Evolutionary conservation across 2,797 vertebrate species (phyloP).

Genomic region (Xenentodon cancila): DNA sequence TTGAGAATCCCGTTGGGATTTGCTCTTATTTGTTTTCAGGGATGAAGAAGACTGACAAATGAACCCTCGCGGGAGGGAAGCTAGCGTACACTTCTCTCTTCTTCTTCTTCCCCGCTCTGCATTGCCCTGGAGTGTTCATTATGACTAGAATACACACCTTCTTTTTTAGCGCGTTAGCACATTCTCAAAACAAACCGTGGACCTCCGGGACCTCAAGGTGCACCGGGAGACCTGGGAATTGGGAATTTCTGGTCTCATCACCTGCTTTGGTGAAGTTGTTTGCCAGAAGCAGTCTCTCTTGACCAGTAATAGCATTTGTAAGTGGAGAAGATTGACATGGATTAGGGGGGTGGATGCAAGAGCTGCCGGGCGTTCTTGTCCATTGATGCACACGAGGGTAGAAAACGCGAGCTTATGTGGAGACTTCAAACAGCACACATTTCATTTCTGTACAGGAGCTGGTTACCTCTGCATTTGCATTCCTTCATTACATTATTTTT

Average conservation of each 20-base stretch:
- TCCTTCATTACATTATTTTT: background rate
- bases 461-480: constrained; percentile 17
- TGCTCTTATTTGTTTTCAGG: constrained; percentile 80
- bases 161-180: constrained; percentile 77
- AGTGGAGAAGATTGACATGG: constrained; percentile 66
- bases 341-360: constrained; percentile 45
- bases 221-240: constrained; percentile 59
- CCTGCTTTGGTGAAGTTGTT: constrained; percentile 59
- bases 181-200: constrained; percentile 78
- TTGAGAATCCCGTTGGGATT: constrained; percentile 66
- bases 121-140: constrained; percentile 81
- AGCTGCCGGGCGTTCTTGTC: constrained; percentile 40
- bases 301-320: constrained; percentile 68
- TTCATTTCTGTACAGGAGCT: background rate
- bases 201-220: constrained; percentile 65
- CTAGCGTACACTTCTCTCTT: constrained; percentile 42
- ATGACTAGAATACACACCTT: constrained; percentile 81
- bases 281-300: constrained; percentile 64
- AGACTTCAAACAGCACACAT: constrained; percentile 16
- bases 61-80: constrained; percentile 76
- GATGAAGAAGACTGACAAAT: constrained; percentile 81
- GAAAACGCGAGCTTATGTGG: constrained; percentile 18
- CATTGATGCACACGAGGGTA: constrained; percentile 20
- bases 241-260: constrained; percentile 54
- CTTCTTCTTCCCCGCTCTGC: constrained; percentile 54